phyloP scores from a whole-genome alignment of 1,140 invertebrate genomes.

The Hypsibius dujardini region DNA sequence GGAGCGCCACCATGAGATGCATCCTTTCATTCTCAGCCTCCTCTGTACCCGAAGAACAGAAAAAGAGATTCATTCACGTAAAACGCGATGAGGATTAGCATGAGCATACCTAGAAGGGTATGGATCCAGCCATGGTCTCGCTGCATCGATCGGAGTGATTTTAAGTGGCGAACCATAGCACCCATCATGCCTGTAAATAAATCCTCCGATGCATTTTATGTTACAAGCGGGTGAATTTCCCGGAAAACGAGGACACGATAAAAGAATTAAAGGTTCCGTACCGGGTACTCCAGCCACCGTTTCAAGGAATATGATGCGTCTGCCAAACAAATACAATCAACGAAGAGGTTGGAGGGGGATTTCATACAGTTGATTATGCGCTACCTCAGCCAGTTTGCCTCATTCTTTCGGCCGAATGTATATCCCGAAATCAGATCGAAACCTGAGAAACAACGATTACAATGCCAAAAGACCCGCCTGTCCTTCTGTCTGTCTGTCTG shows the following conservation, averaged over 20 bases:
- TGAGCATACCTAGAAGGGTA: constrained; percentile 30
- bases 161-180: constrained; percentile 34
- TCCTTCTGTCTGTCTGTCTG: background rate
- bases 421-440: constrained; percentile 31
- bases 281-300: constrained; percentile 31
- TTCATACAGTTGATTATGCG: constrained; percentile 16
- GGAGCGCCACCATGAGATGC: constrained; percentile 34
- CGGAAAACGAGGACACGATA: constrained; percentile 18
- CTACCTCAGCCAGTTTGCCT: constrained; percentile 30
- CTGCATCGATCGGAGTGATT: constrained; percentile 31
- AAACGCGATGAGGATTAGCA: background rate
- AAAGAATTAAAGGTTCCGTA: constrained; percentile 22
- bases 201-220: constrained; percentile 32
- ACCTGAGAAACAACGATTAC: constrained; percentile 22
- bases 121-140: constrained; percentile 37
- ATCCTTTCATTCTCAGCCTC: constrained; percentile 38
- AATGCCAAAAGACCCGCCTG: background rate
- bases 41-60: constrained; percentile 25
- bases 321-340: constrained; percentile 21
- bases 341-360: background rate
- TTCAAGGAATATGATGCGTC: constrained; percentile 31
- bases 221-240: constrained; percentile 26
- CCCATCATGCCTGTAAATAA: constrained; percentile 35
- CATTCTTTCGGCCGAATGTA: constrained; percentile 26
- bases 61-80: too few species aligned